Evolutionary conservation across 2,888 invertebrate genomes (phyloP).

Genomic region (Pandemis cinnamomeana): DNA sequence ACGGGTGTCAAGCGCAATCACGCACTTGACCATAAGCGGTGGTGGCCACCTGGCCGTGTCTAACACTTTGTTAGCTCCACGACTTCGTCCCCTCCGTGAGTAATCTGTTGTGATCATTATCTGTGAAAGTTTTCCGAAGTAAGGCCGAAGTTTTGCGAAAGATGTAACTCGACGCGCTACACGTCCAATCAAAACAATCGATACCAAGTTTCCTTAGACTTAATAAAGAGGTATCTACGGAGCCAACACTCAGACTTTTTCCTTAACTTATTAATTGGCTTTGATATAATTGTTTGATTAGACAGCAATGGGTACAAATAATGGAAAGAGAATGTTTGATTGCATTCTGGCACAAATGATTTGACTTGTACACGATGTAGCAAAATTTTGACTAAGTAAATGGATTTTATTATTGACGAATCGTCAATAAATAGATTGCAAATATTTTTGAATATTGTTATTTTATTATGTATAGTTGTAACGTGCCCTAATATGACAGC

Average conservation of each 20-base stretch:
- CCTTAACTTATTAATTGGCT: conserved; percentile 14
- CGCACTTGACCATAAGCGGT: conserved; percentile 64
- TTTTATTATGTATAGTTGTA: too few species aligned
- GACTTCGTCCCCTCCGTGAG: conserved; percentile 34
- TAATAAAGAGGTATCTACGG: conserved; percentile 5
- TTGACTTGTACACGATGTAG: too few species aligned
- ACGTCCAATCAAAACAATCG: conserved; percentile 33
- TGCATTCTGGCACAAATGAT: too few species aligned
- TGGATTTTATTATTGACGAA: too few species aligned
- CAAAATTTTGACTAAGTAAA: too few species aligned
- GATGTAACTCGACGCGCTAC: conserved; percentile 36
- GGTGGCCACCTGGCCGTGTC: conserved; percentile 49
- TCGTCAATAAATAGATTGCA: neutral
- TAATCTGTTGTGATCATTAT: conserved; percentile 43
- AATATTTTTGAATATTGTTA: neutral
- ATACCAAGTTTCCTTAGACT: conserved; percentile 18
- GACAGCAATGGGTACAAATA: neutral
- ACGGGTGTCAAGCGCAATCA: conserved; percentile 82
- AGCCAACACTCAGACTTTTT: conserved; percentile 2
- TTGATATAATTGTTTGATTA: conserved; percentile 12
- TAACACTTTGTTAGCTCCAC: conserved; percentile 60
- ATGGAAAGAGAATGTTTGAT: neutral
- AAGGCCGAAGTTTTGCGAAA: conserved; percentile 27
- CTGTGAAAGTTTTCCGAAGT: conserved; percentile 43
- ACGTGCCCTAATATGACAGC: too few species aligned